A percentile compares a stretch with the other conserved stretches of the same genome.
These are phyloP conservation scores for Ditylenchus weischeri DNA, from an alignment of 2,888 invertebrate genomes.

Conservation along the genomic window DNA sequence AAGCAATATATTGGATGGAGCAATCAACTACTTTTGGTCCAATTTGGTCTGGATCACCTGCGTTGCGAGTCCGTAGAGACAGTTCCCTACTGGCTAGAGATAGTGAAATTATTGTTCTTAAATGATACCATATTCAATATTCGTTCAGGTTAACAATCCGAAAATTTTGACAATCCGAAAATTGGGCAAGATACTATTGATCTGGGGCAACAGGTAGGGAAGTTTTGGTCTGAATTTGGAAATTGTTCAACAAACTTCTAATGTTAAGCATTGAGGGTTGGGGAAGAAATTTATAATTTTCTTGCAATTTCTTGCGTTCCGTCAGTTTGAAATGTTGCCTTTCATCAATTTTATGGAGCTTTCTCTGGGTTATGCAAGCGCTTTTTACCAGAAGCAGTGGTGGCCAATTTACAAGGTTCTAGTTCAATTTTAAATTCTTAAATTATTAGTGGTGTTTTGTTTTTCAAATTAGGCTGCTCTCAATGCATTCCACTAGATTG, in stretches of 20 bases:
- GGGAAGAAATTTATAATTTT: constrained; percentile 26
- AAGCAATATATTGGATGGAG: constrained; percentile 18
- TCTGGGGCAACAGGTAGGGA: constrained; percentile 21
- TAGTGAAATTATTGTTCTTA: background rate
- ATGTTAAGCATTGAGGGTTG: constrained; percentile 8
- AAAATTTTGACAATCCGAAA: too few relatives aligned
- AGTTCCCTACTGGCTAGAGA: constrained; percentile 19
- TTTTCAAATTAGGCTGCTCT: constrained; percentile 26
- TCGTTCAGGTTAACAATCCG: too few relatives aligned
- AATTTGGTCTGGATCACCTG: constrained; percentile 25
- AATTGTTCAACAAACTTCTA: too few relatives aligned
- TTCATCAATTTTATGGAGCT: constrained; percentile 24
- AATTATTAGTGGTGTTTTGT: background rate
- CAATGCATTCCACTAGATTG: constrained; percentile 30
- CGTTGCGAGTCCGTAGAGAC: constrained; percentile 25
- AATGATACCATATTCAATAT: background rate
- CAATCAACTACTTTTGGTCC: constrained; percentile 20
- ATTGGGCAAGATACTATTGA: constrained; percentile 5
- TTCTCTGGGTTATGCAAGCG: constrained; percentile 10
- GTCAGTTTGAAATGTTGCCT: constrained; percentile 21
- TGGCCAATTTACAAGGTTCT: constrained; percentile 24
- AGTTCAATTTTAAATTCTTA: background rate
- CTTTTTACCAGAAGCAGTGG: constrained; percentile 20
- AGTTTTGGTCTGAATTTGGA: too few relatives aligned
- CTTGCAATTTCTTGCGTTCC: constrained; percentile 26